These are phyloP conservation scores for Pterostichus niger DNA, from an alignment of 2,888 invertebrate species.

Conservation along the genomic window DNA sequence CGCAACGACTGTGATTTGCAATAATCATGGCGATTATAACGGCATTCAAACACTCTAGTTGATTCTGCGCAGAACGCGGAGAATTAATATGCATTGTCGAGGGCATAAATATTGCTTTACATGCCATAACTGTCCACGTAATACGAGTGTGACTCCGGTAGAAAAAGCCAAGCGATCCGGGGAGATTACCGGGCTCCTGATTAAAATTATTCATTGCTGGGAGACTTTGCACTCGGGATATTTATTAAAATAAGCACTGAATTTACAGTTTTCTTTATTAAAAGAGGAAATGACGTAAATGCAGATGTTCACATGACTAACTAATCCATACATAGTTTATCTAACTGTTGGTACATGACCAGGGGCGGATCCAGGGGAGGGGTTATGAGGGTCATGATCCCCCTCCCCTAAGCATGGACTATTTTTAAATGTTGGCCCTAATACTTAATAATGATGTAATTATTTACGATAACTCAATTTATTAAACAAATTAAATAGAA, in stretches of 20 bases:
- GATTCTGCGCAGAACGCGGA: background rate
- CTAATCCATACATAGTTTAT: no score
- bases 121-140: conserved; percentile 44
- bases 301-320: no score
- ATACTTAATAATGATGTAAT: no score
- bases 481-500: no score
- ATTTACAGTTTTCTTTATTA: conserved; percentile 50
- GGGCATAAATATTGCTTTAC: conserved; percentile 56
- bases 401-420: no score
- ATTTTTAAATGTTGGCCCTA: no score
- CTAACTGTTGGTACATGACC: no score
- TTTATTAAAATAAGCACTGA: conserved; percentile 15
- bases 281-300: conserved; percentile 26
- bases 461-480: no score
- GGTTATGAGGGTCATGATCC: no score
- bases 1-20: conserved; percentile 61
- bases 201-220: conserved; percentile 55
- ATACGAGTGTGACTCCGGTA: background rate
- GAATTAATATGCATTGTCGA: conserved; percentile 58
- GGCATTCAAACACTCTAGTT: conserved; percentile 41
- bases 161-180: conserved; percentile 7
- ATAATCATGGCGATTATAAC: conserved; percentile 66
- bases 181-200: conserved; percentile 39
- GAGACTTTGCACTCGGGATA: background rate
- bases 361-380: no score